Conservation (phyloP, 2,113 vertebrate genomes). For the Condylura cristata region DNA sequence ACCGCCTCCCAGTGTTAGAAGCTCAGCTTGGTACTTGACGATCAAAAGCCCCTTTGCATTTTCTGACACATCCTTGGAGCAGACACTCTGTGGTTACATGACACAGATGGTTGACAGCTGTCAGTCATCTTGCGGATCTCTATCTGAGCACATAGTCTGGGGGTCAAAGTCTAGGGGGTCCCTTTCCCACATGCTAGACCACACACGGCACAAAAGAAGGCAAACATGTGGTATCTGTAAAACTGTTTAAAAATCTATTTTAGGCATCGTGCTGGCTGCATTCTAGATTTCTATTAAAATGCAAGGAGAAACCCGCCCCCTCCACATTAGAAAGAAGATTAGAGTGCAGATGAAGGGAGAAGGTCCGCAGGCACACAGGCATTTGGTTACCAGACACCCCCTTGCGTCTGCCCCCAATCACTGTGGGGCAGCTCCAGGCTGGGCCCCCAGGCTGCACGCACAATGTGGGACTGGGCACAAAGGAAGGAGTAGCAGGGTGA, state of each 20-base stretch:
- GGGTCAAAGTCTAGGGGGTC: not conserved
- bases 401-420: not conserved
- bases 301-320: not conserved
- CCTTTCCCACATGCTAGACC: not conserved
- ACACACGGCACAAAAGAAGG: not conserved
- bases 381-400: not conserved
- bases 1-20: not conserved
- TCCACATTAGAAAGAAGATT: not conserved
- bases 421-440: not conserved
- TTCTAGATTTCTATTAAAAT: not conserved
- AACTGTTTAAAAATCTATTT: not conserved
- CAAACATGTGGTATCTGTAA: not conserved
- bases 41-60: not conserved
- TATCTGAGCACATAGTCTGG: not conserved
- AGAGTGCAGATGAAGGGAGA: not conserved
- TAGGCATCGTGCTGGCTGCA: not conserved
- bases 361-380: not conserved
- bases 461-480: no score
- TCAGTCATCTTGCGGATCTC: not conserved
- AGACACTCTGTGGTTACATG: no score
- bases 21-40: not conserved
- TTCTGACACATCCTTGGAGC: not conserved
- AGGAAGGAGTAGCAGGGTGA: not conserved
- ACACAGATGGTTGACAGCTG: not conserved
- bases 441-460: not conserved